Evolutionary conservation across 1,140 invertebrate genomes (phyloP).

Genomic region (Macrobrachium rosenbergii): DNA sequence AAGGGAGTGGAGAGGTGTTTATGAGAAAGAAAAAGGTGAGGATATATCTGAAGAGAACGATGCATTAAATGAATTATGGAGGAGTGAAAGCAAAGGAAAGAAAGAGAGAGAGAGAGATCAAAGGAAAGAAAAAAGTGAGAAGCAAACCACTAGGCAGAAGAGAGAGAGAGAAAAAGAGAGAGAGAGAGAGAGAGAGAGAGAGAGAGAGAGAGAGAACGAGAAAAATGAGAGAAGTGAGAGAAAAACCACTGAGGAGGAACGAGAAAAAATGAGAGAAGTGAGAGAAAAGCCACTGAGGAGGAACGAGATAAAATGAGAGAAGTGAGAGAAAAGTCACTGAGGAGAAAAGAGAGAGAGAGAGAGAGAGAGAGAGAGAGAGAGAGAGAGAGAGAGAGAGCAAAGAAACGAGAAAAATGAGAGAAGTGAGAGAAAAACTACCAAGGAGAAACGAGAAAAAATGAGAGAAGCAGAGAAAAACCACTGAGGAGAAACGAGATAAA

Average conservation of each 20-base stretch:
- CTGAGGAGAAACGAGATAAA: neutral
- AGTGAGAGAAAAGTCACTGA: neutral
- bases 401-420: neutral
- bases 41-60: too few relatives aligned
- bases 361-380: constrained; percentile 14
- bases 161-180: neutral
- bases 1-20: too few relatives aligned
- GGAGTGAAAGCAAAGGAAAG: neutral
- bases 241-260: neutral
- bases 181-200: neutral
- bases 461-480: neutral
- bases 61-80: too few relatives aligned
- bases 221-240: neutral
- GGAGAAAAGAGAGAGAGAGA: constrained; percentile 20
- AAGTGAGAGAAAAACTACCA: too few relatives aligned
- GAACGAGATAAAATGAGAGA: neutral
- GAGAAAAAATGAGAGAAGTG: neutral
- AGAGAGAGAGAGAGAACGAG: too few relatives aligned
- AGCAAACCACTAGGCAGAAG: neutral
- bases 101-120: neutral
- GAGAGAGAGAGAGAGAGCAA: neutral
- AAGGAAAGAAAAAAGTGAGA: neutral
- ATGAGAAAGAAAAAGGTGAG: too few relatives aligned
- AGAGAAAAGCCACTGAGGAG: neutral
- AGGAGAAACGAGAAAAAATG: neutral